Conservation (phyloP, 2,888 invertebrate species). For the Eilema caniola region DNA sequence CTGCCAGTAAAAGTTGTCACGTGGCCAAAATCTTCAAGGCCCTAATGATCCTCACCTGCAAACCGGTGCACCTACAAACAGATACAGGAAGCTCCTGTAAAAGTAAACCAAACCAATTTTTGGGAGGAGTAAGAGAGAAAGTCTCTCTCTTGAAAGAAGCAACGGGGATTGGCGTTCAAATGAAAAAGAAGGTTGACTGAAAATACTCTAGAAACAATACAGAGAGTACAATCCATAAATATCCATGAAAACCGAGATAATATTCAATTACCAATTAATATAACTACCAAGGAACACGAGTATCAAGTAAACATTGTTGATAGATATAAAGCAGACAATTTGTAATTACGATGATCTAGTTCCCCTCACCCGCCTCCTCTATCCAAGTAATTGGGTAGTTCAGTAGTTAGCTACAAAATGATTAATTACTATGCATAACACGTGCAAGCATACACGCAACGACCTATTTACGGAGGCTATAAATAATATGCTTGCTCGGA, state of each 20-base stretch:
- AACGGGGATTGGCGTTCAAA: background rate
- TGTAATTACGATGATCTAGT: constrained; percentile 42
- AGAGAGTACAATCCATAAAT: background rate
- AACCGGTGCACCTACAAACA: too few species aligned
- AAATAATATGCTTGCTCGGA: constrained; percentile 41
- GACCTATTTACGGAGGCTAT: constrained; percentile 38
- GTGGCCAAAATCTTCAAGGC: too few species aligned
- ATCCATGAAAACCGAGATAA: constrained; percentile 2
- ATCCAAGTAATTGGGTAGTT: constrained; percentile 59
- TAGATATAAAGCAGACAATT: constrained; percentile 49
- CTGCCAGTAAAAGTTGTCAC: too few species aligned
- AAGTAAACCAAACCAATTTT: too few species aligned
- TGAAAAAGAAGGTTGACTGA: background rate
- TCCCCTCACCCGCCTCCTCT: constrained; percentile 39
- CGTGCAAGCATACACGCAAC: constrained; percentile 46
- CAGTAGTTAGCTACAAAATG: constrained; percentile 54
- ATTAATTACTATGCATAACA: constrained; percentile 66
- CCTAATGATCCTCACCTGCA: too few species aligned
- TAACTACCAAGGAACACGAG: constrained; percentile 42
- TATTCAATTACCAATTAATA: constrained; percentile 22
- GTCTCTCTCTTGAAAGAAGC: background rate
- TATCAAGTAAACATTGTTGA: constrained; percentile 46
- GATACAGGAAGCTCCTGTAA: too few species aligned
- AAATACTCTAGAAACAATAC: background rate
- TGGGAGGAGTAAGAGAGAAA: background rate